Conservation (phyloP, 2,888 invertebrate genomes). For the Chaetogeoica ovagalla region DNA sequence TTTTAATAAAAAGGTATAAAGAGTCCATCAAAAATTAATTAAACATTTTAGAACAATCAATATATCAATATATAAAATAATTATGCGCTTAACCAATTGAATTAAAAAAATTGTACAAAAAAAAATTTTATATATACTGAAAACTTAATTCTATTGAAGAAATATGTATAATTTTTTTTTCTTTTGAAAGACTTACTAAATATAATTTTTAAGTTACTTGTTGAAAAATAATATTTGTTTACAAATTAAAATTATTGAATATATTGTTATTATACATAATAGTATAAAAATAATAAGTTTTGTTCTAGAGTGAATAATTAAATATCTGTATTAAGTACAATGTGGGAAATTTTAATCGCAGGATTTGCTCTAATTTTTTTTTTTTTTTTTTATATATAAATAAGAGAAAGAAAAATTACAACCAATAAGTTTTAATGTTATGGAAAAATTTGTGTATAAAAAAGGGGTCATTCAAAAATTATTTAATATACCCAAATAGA, state of each 20-base stretch:
- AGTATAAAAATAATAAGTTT: constrained; percentile 43
- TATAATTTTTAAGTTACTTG: constrained; percentile 14
- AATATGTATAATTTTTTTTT: not conserved
- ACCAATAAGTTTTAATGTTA: constrained; percentile 22
- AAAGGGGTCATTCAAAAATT: constrained; percentile 50
- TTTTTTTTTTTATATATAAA: constrained; percentile 6
- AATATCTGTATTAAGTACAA: constrained; percentile 25
- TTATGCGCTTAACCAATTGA: constrained; percentile 22
- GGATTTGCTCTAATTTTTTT: not conserved
- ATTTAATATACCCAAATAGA: constrained; percentile 30
- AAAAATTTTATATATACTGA: constrained; percentile 9
- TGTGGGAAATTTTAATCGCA: constrained; percentile 6
- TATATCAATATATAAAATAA: constrained; percentile 8
- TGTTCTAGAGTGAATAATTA: constrained; percentile 37
- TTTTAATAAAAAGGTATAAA: constrained; percentile 17
- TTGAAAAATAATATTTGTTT: constrained; percentile 1
- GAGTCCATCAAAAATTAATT: constrained; percentile 40
- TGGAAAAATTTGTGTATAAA: constrained; percentile 12
- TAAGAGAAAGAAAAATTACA: constrained; percentile 23
- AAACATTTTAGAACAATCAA: constrained; percentile 33
- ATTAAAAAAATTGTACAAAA: constrained; percentile 30
- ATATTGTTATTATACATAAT: constrained; percentile 27
- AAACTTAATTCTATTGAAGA: constrained; percentile 34
- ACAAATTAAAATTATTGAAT: constrained; percentile 27
- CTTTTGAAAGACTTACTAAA: constrained; percentile 21